These are phyloP conservation scores for Phytoseiulus persimilis DNA, from an alignment of 2,888 invertebrate genomes.

Conservation along the genomic window DNA sequence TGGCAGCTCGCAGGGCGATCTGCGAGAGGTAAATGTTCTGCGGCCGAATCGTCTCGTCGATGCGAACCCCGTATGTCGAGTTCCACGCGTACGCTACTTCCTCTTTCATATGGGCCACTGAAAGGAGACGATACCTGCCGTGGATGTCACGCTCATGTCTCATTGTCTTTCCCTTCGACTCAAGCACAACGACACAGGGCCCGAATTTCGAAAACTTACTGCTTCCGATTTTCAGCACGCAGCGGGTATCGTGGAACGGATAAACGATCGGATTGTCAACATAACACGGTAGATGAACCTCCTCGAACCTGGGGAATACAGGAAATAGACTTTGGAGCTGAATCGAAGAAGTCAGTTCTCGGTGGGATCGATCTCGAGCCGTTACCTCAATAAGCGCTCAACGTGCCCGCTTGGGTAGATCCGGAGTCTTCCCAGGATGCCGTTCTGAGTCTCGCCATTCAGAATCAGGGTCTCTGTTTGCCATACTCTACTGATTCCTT, in stretches of 20 bases:
- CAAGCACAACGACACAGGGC: too few species aligned
- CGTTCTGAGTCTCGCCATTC: constrained; percentile 13
- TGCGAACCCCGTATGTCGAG: background rate
- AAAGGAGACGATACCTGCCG: background rate
- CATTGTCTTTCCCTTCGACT: too few species aligned
- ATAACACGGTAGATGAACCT: background rate
- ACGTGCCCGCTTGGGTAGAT: constrained; percentile 14
- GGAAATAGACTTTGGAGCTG: background rate
- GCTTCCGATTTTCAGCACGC: constrained; percentile 22
- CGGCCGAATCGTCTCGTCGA: background rate
- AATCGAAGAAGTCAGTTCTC: too few species aligned
- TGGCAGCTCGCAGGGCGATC: background rate
- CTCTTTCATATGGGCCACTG: constrained; percentile 25
- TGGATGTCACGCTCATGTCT: too few species aligned
- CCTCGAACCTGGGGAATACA: constrained; percentile 19
- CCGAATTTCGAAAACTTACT: background rate
- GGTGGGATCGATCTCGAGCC: too few species aligned
- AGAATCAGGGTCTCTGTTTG: background rate
- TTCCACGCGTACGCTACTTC: background rate
- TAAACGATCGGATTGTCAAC: constrained; percentile 6
- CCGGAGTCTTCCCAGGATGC: constrained; percentile 11
- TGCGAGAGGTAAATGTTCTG: background rate
- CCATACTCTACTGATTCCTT: background rate
- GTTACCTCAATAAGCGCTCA: background rate
- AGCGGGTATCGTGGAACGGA: background rate